phyloP scores from a whole-genome alignment of 2,113 vertebrate genomes.

The Physeter macrocephalus region DNA sequence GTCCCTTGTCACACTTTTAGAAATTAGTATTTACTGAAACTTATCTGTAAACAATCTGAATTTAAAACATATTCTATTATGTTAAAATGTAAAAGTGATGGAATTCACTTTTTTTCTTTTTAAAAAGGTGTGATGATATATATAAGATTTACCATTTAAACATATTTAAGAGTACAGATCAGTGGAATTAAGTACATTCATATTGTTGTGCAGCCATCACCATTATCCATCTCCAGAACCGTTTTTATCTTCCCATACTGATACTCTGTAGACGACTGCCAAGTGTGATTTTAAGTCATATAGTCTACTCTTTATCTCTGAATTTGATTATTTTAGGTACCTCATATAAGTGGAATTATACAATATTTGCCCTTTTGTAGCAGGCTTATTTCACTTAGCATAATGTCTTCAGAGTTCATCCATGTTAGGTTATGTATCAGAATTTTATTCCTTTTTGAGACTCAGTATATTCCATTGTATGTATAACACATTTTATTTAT shows the following conservation, averaged over 20 bases:
- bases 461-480: background rate
- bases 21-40: conserved; percentile 19
- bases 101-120: background rate
- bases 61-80: background rate
- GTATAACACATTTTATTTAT: background rate
- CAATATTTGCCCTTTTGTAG: background rate
- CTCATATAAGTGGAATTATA: background rate
- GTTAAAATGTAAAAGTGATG: background rate
- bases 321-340: background rate
- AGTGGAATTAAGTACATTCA: background rate
- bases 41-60: background rate
- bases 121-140: background rate
- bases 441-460: background rate
- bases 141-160: background rate
- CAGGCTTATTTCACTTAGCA: background rate
- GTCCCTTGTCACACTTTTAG: background rate
- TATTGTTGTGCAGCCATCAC: background rate
- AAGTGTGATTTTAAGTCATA: background rate
- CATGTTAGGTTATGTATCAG: background rate
- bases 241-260: background rate
- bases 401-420: background rate
- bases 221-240: background rate
- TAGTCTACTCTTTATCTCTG: background rate
- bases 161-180: background rate
- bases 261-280: background rate